Evolutionary conservation across 2,888 invertebrate genomes (phyloP).

Genomic region (Ochropleura plecta): DNA sequence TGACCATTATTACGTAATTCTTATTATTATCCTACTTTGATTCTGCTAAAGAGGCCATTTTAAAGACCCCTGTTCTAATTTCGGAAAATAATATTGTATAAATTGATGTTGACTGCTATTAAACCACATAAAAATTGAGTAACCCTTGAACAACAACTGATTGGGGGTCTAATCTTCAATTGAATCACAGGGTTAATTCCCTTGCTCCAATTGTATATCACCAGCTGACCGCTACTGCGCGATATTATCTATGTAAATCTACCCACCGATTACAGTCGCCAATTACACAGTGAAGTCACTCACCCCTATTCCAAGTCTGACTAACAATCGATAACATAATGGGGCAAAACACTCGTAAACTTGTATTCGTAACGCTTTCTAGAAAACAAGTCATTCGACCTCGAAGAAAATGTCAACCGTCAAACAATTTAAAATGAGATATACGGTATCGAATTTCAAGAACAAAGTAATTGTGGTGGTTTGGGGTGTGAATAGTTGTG

Average conservation of each 20-base stretch:
- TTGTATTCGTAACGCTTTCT: conserved; percentile 60
- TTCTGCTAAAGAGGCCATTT: no score
- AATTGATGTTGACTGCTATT: not conserved
- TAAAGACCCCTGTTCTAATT: conserved; percentile 12
- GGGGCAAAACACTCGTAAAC: conserved; percentile 60
- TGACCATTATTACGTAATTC: no score
- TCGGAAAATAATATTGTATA: not conserved
- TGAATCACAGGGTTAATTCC: conserved; percentile 49
- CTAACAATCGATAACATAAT: conserved; percentile 75
- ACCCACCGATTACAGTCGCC: conserved; percentile 65
- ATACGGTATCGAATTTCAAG: conserved; percentile 41
- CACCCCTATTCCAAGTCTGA: conserved; percentile 72
- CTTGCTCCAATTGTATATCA: conserved; percentile 54
- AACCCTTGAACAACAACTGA: conserved; percentile 45
- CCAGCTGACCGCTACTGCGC: conserved; percentile 58
- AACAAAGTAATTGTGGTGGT: conserved; percentile 47
- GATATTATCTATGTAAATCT: conserved; percentile 76
- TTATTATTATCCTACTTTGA: no score
- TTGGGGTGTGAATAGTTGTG: conserved; percentile 54
- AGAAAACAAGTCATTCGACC: conserved; percentile 67
- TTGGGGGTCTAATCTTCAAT: conserved; percentile 48
- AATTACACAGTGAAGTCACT: conserved; percentile 74
- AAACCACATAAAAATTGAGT: conserved; percentile 2
- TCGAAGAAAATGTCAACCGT: conserved; percentile 68
- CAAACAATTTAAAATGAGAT: conserved; percentile 52